These are phyloP conservation scores for Strigops habroptila DNA, from an alignment of 2,113 vertebrate species.

Conservation along the genomic window DNA sequence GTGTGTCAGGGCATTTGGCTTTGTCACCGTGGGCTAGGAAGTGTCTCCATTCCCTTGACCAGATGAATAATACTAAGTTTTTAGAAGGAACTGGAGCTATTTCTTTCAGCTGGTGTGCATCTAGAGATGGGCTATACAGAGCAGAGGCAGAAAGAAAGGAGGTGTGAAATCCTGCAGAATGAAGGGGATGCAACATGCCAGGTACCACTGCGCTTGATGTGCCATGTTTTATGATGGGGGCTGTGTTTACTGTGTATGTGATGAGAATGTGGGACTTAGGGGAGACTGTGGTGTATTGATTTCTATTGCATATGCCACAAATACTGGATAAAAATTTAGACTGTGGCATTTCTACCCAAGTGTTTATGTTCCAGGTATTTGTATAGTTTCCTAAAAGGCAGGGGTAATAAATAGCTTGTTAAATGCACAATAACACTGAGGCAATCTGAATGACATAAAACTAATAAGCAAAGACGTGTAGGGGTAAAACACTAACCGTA, in stretches of 20 bases:
- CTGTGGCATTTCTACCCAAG: not conserved
- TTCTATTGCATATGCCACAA: not conserved
- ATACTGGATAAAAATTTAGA: not conserved
- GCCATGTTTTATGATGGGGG: not conserved
- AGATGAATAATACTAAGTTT: not conserved
- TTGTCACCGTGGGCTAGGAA: not conserved
- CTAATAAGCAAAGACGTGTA: not conserved
- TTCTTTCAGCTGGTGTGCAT: not conserved
- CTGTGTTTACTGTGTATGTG: not conserved
- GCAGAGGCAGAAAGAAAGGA: not conserved
- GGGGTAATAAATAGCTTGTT: not conserved
- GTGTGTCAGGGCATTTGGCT: not conserved
- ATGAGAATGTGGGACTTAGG: not conserved
- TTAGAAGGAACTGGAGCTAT: not conserved
- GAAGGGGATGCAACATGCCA: not conserved
- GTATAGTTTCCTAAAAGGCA: not conserved
- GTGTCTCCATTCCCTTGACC: not conserved
- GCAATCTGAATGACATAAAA: not conserved
- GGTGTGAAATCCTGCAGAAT: not conserved
- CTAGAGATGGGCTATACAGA: not conserved
- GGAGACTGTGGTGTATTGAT: not conserved
- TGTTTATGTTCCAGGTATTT: not conserved
- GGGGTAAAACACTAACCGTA: not conserved
- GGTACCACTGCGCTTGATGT: not conserved
- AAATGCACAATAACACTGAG: not conserved